Base-by-base conservation (phyloP, 1,140 invertebrate species). In the Sminthurinus signatus region DNA sequence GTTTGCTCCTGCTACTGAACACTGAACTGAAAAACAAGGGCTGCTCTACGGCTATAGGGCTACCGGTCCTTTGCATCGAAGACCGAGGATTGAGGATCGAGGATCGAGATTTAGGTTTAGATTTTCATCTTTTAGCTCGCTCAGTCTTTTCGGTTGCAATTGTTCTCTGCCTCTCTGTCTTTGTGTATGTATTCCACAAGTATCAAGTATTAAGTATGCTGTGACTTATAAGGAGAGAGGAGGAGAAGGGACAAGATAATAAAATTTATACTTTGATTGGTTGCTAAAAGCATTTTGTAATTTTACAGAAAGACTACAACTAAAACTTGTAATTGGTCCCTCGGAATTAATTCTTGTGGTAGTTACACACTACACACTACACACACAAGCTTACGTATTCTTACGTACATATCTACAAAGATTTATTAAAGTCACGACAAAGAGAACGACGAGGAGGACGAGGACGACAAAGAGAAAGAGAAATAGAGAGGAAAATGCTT, bases 401-500 rank as follows among this genome's bases (percentile, higher is more conserved):
- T 5, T 52, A 48, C 21, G 2, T 14, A 14, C 19, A 10, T 29
- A 8, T 52, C 50, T 29, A 52, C n/a, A 27, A 52, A 8, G 25
- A 27, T 14, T 52, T 27, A 52, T 52, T 52, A 52, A 52, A 52
- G 50, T 52, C 50, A 52, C 50, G 50, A 52, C 50, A 27, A 23
- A 27, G 50, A 52, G 27, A 52, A 27, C 50, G 15, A 36, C 15
- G 32, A 36, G 32, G 5, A 36, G 32, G 15, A 36, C 15, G 32
- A 8, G 15, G 5, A 36, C 32, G 15, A 36, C 15, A 15, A 36
- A 15, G 15, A 15, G 15, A 15, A 36, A 36, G 32, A 36, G 5
- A 36, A 5, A 36, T 36, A 8, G 32, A 36, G 15, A 36, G 15
- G 32, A 36, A 36, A 36, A 15, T 36, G n/a, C 15, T 36, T 36